These are phyloP conservation scores for Mythimna ferrago DNA, from an alignment of 2,888 invertebrate species.

Conservation along the genomic window DNA sequence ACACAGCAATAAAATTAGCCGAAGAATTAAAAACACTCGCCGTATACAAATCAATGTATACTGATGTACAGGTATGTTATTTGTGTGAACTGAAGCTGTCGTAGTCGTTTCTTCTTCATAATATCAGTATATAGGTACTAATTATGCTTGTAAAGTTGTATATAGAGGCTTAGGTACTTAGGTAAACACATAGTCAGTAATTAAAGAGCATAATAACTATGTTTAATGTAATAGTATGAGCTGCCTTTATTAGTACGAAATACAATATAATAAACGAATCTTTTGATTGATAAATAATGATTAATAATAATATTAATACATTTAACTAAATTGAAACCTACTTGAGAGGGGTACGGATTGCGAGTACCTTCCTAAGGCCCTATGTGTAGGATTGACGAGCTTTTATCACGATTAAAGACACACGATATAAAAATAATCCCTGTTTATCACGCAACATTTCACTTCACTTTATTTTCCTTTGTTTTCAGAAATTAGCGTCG, in stretches of 20 bases:
- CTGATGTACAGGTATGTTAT: constrained; percentile 93
- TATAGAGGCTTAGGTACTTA: not conserved
- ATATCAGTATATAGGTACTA: not conserved
- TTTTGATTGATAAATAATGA: not conserved
- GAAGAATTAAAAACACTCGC: constrained; percentile 94
- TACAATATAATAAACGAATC: not conserved
- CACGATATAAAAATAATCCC: constrained; percentile 39
- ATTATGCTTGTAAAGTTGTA: too few relatives aligned
- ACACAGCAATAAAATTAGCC: constrained; percentile 94
- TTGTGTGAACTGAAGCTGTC: not conserved
- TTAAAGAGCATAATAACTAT: not conserved
- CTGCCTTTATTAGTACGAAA: not conserved
- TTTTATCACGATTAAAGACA: constrained; percentile 26
- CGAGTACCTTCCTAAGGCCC: constrained; percentile 14
- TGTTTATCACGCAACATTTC: constrained; percentile 35
- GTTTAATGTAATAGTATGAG: not conserved
- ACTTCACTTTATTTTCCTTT: constrained; percentile 34
- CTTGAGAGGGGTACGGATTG: not conserved
- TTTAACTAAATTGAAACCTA: not conserved
- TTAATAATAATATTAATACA: not conserved
- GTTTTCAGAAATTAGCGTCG: constrained; percentile 93
- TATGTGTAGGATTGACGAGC: constrained; percentile 44
- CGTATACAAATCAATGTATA: constrained; percentile 94
- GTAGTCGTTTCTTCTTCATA: not conserved
- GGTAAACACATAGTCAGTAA: not conserved